These are phyloP conservation scores for Macropis europaea DNA, from an alignment of 2,888 invertebrate genomes.

Conservation along the genomic window DNA sequence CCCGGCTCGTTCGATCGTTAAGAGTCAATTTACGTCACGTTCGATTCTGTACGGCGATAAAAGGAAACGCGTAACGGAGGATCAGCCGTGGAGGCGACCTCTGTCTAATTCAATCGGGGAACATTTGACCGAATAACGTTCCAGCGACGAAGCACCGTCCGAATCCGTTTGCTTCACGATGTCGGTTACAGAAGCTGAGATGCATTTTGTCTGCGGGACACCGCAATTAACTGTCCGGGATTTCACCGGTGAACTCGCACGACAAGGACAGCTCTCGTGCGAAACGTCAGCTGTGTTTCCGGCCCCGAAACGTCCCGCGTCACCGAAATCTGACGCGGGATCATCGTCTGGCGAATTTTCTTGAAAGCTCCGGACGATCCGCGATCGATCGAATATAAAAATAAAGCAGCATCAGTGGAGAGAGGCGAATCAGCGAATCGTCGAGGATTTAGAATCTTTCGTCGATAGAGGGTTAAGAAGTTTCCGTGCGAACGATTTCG, in stretches of 20 bases:
- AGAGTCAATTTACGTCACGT: too few species aligned
- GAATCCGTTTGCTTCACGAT: slow-evolving; percentile 56
- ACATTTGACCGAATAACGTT: slow-evolving; percentile 17
- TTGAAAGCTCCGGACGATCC: neutral
- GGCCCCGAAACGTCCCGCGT: slow-evolving; percentile 30
- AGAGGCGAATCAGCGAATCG: neutral
- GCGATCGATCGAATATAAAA: neutral
- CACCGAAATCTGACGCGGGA: slow-evolving; percentile 22
- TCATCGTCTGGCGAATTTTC: neutral
- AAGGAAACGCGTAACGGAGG: too few species aligned
- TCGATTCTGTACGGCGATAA: too few species aligned
- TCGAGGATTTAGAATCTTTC: neutral
- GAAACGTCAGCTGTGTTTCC: slow-evolving; percentile 68
- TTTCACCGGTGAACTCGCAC: slow-evolving; percentile 62
- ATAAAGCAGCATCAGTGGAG: neutral
- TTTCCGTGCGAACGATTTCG: slow-evolving; percentile 18
- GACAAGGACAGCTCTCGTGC: slow-evolving; percentile 64
- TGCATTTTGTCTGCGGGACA: slow-evolving; percentile 71
- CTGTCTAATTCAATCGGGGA: slow-evolving; percentile 14
- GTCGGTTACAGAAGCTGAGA: slow-evolving; percentile 66
- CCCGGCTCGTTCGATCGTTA: too few species aligned
- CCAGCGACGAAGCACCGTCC: slow-evolving; percentile 3
- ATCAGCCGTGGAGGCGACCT: neutral
- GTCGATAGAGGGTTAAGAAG: neutral
- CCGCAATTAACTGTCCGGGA: slow-evolving; percentile 73